phyloP scores from a whole-genome alignment of 1,140 invertebrate species.

The Cecropterus lyciades region DNA sequence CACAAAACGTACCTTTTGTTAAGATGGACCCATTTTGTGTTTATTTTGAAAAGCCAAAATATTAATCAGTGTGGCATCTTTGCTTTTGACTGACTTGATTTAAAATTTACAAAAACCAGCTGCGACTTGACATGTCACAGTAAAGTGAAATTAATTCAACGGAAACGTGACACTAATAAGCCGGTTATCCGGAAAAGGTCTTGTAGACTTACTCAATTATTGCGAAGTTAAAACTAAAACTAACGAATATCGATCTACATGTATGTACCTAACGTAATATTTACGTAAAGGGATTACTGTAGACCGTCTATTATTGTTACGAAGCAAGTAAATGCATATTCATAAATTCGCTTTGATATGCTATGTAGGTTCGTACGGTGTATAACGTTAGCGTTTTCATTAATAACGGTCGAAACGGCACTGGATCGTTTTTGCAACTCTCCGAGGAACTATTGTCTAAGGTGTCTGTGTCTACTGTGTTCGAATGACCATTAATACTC shows the following conservation, averaged over 20 bases:
- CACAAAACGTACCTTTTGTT: too few relatives aligned
- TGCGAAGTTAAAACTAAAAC: slow-evolving; percentile 2
- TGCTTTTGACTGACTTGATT: too few relatives aligned
- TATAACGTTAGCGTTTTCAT: slow-evolving; percentile 37
- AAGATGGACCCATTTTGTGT: too few relatives aligned
- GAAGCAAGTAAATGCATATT: slow-evolving; percentile 38
- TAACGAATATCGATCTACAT: too few relatives aligned
- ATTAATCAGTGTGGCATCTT: too few relatives aligned
- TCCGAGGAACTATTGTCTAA: slow-evolving; percentile 16
- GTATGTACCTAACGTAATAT: slow-evolving; percentile 30
- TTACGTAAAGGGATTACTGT: slow-evolving; percentile 37
- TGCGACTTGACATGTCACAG: too few relatives aligned
- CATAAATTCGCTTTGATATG: slow-evolving; percentile 38
- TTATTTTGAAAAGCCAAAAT: too few relatives aligned
- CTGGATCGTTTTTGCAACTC: slow-evolving; percentile 33
- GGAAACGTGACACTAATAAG: too few relatives aligned
- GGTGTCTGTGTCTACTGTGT: slow-evolving; percentile 5
- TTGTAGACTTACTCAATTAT: not conserved
- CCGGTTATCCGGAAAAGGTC: too few relatives aligned
- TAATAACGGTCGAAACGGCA: slow-evolving; percentile 37
- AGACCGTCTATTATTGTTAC: slow-evolving; percentile 33
- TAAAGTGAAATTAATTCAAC: too few relatives aligned
- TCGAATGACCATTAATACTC: slow-evolving; percentile 8
- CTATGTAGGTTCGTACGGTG: slow-evolving; percentile 34
- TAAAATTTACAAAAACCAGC: too few relatives aligned